phyloP scores from a whole-genome alignment of 2,797 vertebrate genomes.

The Myotis findleyi region DNA sequence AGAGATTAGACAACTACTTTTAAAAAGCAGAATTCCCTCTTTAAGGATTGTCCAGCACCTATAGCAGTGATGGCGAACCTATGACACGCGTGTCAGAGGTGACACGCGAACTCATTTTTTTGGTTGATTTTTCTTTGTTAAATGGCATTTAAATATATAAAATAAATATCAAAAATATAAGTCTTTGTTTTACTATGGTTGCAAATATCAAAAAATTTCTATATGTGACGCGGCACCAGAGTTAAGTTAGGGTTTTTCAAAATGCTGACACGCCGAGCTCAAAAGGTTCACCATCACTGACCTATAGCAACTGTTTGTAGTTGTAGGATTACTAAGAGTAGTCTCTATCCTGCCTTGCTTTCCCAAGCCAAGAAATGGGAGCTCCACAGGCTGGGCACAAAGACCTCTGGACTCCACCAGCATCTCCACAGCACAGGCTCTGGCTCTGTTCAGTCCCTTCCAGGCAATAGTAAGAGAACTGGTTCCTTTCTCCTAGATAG shows the following conservation, averaged over 20 bases:
- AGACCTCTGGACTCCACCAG: not conserved
- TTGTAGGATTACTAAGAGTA: not conserved
- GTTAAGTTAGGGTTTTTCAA: too few species aligned
- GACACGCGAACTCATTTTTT: too few species aligned
- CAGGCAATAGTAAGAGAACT: not conserved
- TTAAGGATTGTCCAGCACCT: not conserved
- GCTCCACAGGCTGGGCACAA: not conserved
- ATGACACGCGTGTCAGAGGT: too few species aligned
- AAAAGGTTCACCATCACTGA: too few species aligned
- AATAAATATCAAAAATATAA: too few species aligned
- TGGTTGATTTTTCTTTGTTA: too few species aligned
- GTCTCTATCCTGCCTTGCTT: not conserved
- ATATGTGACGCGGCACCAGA: too few species aligned
- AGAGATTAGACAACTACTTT: not conserved
- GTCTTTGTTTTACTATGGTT: too few species aligned
- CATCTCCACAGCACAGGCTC: accelerated
- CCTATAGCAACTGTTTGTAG: not conserved
- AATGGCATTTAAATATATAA: too few species aligned
- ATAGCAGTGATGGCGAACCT: not conserved
- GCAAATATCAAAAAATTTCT: too few species aligned
- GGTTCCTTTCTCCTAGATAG: not conserved
- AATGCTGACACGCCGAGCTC: too few species aligned
- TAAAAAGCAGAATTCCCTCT: not conserved
- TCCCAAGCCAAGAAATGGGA: not conserved
- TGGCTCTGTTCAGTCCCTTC: not conserved